These are phyloP conservation scores for Brachypteracias leptosomus DNA, from an alignment of 2,113 vertebrate species.

Conservation along the genomic window DNA sequence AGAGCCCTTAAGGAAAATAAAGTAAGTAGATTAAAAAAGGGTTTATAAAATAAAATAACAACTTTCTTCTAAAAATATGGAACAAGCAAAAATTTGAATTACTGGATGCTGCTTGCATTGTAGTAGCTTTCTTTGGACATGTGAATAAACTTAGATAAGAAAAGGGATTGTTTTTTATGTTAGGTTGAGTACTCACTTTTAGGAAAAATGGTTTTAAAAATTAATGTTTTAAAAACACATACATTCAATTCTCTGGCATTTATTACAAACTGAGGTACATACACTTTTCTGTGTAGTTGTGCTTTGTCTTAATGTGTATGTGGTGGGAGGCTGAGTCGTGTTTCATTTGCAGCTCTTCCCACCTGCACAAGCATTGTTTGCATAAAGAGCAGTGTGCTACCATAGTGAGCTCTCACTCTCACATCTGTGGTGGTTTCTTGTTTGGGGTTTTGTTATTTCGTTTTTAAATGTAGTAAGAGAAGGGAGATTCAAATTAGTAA, in stretches of 20 bases:
- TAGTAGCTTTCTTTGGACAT: not conserved
- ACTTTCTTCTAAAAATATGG: not conserved
- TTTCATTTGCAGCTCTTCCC: not conserved
- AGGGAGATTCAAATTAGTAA: not conserved
- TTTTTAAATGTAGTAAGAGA: not conserved
- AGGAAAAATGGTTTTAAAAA: not conserved
- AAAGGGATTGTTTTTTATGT: not conserved
- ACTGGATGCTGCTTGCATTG: not conserved
- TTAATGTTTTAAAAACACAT: not conserved
- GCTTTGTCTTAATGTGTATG: not conserved
- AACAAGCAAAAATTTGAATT: not conserved
- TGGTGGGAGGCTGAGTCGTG: not conserved
- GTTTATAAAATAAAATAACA: not conserved
- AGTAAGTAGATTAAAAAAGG: conserved; percentile 66
- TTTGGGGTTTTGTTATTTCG: too few species aligned
- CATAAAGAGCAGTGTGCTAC: not conserved
- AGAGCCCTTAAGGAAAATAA: conserved; percentile 95
- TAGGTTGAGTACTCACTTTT: not conserved
- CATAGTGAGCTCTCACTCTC: not conserved
- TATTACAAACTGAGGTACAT: not conserved
- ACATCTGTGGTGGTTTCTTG: not conserved
- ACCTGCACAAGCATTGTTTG: not conserved
- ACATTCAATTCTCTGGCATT: not conserved
- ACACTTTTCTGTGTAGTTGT: not conserved
- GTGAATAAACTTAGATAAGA: not conserved